A percentile compares a stretch with the other conserved stretches of the same genome.
Conservation (phyloP, 2,113 vertebrate genomes). For the Crocuta crocuta region DNA sequence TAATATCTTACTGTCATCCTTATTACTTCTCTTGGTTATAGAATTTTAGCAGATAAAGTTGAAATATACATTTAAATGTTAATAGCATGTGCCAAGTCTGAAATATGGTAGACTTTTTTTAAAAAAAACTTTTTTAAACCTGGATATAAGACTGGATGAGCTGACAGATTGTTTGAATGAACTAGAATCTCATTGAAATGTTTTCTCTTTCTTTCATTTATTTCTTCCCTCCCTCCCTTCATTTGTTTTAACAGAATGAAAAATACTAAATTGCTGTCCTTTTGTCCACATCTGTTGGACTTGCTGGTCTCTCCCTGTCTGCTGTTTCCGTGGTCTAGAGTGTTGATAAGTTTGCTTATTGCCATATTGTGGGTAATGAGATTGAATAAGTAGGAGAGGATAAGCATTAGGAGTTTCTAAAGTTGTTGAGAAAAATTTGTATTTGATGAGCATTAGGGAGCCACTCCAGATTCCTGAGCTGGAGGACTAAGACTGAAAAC, state of each 20-base stretch:
- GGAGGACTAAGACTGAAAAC: not conserved
- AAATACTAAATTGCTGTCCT: not conserved
- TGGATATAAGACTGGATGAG: not conserved
- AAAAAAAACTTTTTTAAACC: not conserved
- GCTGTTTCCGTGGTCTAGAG: not conserved
- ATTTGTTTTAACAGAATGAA: not conserved
- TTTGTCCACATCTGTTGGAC: not conserved
- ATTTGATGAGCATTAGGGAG: not conserved
- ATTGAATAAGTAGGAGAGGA: not conserved
- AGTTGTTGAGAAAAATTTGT: not conserved
- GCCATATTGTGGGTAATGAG: not conserved
- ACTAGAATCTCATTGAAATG: not conserved
- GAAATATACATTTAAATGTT: not conserved
- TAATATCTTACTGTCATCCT: not conserved
- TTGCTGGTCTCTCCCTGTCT: not conserved
- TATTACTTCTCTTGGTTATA: not conserved
- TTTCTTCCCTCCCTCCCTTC: not conserved
- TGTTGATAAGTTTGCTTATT: not conserved
- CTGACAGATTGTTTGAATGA: not conserved
- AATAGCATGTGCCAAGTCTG: not conserved
- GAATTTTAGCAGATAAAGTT: not conserved
- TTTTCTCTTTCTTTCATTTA: not conserved
- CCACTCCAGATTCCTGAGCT: not conserved
- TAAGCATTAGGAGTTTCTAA: not conserved
- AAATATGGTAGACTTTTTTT: not conserved